phyloP scores from a whole-genome alignment of 2,113 vertebrate species.

The Rattus rattus region DNA sequence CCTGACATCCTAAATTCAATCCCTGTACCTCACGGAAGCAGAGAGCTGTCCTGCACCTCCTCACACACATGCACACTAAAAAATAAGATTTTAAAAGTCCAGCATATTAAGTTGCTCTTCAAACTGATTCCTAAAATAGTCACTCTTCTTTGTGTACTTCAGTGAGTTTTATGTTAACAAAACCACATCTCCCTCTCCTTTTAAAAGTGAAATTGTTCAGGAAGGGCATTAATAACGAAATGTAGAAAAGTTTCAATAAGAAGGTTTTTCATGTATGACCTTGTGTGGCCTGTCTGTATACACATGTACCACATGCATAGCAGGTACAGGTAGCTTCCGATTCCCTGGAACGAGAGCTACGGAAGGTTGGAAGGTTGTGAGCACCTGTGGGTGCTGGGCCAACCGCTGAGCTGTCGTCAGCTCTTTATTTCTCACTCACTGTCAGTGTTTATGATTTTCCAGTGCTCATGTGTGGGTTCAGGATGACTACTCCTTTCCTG shows the following conservation, averaged over 20 bases:
- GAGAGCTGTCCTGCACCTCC: neutral
- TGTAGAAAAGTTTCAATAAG: neutral
- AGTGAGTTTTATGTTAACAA: constrained; percentile 35
- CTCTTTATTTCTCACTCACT: neutral
- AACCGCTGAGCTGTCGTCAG: neutral
- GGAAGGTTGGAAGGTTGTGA: neutral
- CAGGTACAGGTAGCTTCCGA: neutral
- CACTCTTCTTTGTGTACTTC: neutral
- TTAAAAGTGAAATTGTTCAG: neutral
- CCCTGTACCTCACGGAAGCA: neutral
- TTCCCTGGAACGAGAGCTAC: neutral
- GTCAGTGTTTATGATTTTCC: neutral
- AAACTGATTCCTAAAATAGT: constrained; percentile 50
- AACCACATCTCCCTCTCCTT: neutral
- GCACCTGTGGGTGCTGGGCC: neutral
- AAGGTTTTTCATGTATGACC: neutral
- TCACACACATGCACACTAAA: neutral
- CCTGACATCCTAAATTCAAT: neutral
- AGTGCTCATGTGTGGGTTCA: neutral
- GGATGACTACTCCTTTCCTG: neutral
- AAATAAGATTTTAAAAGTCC: neutral
- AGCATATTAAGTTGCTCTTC: neutral
- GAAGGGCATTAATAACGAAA: constrained; percentile 30
- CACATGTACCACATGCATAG: neutral
- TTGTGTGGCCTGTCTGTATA: too few species aligned